phyloP scores from a whole-genome alignment of 2,888 invertebrate genomes.

The Antheraea yamamai region DNA sequence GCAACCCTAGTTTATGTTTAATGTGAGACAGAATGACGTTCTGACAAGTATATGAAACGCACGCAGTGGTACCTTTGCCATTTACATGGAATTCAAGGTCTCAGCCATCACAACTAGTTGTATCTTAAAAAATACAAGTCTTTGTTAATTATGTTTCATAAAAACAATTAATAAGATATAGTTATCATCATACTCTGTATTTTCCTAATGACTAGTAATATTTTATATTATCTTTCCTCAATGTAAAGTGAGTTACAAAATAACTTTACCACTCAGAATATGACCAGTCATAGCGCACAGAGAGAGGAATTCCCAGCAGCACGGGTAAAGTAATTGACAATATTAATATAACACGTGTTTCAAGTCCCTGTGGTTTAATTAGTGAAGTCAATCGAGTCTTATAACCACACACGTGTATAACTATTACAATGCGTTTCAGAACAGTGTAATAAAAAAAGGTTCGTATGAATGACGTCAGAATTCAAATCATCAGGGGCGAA shows the following conservation, averaged over 20 bases:
- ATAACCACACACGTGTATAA: not conserved
- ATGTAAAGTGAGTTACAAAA: not conserved
- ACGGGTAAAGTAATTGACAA: not conserved
- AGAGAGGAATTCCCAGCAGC: not conserved
- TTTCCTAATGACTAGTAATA: not conserved
- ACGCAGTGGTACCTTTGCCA: too few relatives aligned
- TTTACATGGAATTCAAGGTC: too few relatives aligned
- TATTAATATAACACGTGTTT: not conserved
- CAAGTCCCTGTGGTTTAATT: not conserved
- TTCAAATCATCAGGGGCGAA: too few relatives aligned
- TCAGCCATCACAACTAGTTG: too few relatives aligned
- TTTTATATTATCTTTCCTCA: not conserved
- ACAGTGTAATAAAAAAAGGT: not conserved
- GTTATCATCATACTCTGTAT: not conserved
- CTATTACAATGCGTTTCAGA: not conserved
- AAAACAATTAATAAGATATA: not conserved
- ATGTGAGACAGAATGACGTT: too few relatives aligned
- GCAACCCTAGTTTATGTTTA: too few relatives aligned
- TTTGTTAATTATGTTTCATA: too few relatives aligned
- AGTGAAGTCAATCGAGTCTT: not conserved
- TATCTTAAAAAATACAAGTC: too few relatives aligned
- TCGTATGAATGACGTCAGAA: not conserved
- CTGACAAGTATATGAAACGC: too few relatives aligned
- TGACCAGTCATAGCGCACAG: not conserved
- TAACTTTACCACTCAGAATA: not conserved